A percentile compares a stretch with the other conserved stretches of the same genome.
Conservation (phyloP, 2,797 vertebrate species). For the Trachurus trachurus region DNA sequence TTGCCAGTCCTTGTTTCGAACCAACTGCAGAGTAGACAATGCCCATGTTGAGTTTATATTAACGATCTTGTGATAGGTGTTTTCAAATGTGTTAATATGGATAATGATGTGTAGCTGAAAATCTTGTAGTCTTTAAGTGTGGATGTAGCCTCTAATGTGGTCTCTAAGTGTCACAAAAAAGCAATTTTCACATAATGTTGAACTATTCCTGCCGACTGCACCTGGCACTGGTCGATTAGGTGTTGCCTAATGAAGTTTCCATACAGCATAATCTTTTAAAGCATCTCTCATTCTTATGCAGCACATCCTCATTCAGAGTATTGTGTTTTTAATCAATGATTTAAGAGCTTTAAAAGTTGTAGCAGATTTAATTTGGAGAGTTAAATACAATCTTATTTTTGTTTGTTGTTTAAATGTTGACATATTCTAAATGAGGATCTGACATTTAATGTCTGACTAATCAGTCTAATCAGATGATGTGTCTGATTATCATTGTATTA, state of each 20-base stretch:
- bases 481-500: constrained; percentile 29
- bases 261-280: not conserved
- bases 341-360: not conserved
- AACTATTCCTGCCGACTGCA: not conserved
- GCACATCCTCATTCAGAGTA: not conserved
- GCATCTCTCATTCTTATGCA: not conserved
- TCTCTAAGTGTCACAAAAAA: not conserved
- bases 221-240: not conserved
- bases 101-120: not conserved
- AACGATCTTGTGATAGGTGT: no score
- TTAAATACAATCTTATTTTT: constrained; percentile 21
- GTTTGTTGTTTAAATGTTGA: constrained; percentile 21
- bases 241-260: not conserved
- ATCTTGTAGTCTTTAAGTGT: not conserved
- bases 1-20: no score
- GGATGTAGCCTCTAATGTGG: not conserved
- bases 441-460: constrained; percentile 23
- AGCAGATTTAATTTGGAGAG: not conserved
- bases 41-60: no score
- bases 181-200: not conserved
- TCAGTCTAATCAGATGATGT: constrained; percentile 23
- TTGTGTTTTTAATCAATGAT: not conserved
- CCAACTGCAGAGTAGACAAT: no score
- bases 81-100: no score
- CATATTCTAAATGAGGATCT: constrained; percentile 23